Evolutionary conservation across 2,113 vertebrate genomes (phyloP), one percentile per base, ranked within the genome.

Genomic region (Zosterops borbonicus): DNA sequence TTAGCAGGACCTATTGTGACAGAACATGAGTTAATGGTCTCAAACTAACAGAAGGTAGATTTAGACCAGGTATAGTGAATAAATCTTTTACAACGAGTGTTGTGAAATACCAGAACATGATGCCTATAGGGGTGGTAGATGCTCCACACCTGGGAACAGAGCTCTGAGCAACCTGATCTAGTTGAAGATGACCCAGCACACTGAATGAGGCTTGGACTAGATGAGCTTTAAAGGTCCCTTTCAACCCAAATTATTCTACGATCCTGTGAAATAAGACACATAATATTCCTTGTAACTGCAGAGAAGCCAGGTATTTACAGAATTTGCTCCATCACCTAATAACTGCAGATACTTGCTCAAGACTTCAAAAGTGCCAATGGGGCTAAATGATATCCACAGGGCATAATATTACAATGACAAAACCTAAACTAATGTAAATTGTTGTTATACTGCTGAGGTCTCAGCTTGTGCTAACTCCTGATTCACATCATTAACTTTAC

Each of bases 401-500:
- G 58, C 23, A 58, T 15, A 71, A 12, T 35, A 81, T 55, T 56
- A 84, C 41, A 93, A 70, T 23, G 64, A 77, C 71, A 88, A 93
- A 94, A 77, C 8, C 24, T 75, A 76, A 87, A 63, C 23, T 39
- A 67, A 68, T 59, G 70, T 59, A 81, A 90, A 88, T n/a, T 87
- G 65, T 17, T 94, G 77, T 41, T 77, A 21, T 9, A 74, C 20
- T 76, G 64, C 79, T 78, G 52, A 93, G 62, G 55, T 88, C 81
- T 83, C 63, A 63, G 64, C 9, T 91, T 86, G 94, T 77, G 35
- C 50, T 85, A 59, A 73, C 70, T 91, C 39, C 47, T 46, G 87
- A 81, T 94, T 67, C 87, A 94, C 82, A 65, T 78, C 68, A 53
- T 96, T 94, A 93, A 81, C 41, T 90, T 84, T 64, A 90, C 65